phyloP scores from a whole-genome alignment of 2,888 invertebrate genomes.

The Agriopis leucophaearia region DNA sequence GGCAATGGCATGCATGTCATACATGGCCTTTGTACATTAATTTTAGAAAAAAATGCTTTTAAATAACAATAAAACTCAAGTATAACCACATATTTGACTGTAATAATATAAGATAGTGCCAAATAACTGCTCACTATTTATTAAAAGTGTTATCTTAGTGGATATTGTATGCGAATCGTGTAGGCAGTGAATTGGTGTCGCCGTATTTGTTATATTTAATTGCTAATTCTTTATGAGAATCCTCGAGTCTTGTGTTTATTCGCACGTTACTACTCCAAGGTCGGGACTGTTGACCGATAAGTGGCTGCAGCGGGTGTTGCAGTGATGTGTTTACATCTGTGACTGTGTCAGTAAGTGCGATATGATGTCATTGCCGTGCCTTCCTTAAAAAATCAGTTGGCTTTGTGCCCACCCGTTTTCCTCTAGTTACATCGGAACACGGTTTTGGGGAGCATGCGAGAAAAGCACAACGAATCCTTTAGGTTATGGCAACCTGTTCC shows the following conservation, averaged over 20 bases:
- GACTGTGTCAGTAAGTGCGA: slow-evolving; percentile 77
- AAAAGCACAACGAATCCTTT: slow-evolving; percentile 71
- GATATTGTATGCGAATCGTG: slow-evolving; percentile 68
- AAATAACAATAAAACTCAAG: slow-evolving; percentile 56
- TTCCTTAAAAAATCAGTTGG: slow-evolving; percentile 83
- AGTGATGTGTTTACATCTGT: slow-evolving; percentile 85
- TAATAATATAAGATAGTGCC: slow-evolving; percentile 56
- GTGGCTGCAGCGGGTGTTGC: slow-evolving; percentile 61
- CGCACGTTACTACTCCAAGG: slow-evolving; percentile 48
- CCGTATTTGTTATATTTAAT: slow-evolving; percentile 66
- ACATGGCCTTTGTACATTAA: slow-evolving; percentile 67
- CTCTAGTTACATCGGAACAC: slow-evolving; percentile 69
- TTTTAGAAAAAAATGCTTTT: slow-evolving; percentile 68
- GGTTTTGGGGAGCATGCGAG: slow-evolving; percentile 74
- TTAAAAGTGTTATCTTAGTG: slow-evolving; percentile 54
- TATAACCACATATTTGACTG: slow-evolving; percentile 48
- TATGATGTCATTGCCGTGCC: slow-evolving; percentile 83
- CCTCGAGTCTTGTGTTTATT: slow-evolving; percentile 55
- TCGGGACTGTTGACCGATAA: slow-evolving; percentile 54
- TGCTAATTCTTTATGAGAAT: slow-evolving; percentile 60
- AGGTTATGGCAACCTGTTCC: slow-evolving; percentile 73
- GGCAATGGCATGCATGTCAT: slow-evolving; percentile 84
- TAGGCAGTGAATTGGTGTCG: slow-evolving; percentile 78
- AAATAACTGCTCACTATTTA: slow-evolving; percentile 54
- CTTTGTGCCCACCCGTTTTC: slow-evolving; percentile 85